Evolutionary conservation across 53 echinoderm and acorn worm genomes (phyloP).

Genomic region (Henricia sp.): DNA sequence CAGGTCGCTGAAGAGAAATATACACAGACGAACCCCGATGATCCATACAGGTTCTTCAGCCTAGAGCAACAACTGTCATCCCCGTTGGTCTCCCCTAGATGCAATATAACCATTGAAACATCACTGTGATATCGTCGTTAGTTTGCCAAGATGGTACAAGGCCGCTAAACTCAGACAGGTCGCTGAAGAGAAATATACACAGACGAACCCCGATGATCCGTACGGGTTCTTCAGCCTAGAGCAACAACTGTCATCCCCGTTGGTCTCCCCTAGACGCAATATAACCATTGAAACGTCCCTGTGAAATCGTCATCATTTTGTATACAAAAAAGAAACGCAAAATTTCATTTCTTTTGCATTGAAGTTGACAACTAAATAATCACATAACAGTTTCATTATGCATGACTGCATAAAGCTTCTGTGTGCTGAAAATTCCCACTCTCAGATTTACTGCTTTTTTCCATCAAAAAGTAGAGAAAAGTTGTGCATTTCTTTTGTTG

Average conservation of each 20-base stretch:
- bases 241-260: neutral
- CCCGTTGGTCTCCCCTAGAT: neutral
- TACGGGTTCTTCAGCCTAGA: slow-evolving; percentile 13
- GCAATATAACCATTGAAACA: slow-evolving; percentile 40
- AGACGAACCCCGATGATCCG: slow-evolving; percentile 55
- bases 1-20: slow-evolving; percentile 79
- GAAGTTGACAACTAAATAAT: no score
- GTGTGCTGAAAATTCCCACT: no score
- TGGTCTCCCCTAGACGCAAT: slow-evolving; percentile 5
- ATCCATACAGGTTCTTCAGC: slow-evolving; percentile 26
- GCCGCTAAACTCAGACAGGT: slow-evolving; percentile 69
- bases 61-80: neutral
- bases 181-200: slow-evolving; percentile 75
- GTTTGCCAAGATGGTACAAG: slow-evolving; percentile 76
- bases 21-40: slow-evolving; percentile 55
- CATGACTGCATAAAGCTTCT: no score
- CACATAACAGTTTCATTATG: no score
- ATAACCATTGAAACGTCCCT: slow-evolving; percentile 48
- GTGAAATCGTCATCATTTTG: no score
- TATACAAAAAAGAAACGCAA: no score
- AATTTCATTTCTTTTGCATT: no score
- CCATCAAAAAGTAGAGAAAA: no score
- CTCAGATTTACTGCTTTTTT: no score
- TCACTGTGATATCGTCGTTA: no score
- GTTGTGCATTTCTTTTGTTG: no score